Percentiles rank a stretch among this genome's conserved stretches.
Conservation (phyloP, 2,113 vertebrate species). For the Barnardius zonarius region DNA sequence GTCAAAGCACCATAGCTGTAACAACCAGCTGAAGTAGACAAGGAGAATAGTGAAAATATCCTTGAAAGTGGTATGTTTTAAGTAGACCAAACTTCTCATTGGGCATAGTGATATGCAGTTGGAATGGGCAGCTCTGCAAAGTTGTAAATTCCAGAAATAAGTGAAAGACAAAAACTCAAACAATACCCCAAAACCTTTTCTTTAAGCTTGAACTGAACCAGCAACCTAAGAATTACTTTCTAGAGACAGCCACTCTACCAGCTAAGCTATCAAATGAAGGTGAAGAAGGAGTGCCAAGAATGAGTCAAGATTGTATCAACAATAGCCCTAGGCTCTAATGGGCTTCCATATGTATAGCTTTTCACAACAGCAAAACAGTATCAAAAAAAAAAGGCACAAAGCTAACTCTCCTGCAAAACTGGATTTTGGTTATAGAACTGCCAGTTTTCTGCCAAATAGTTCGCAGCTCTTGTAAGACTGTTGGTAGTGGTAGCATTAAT, state of each 20-base stretch:
- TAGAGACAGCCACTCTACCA: conserved; percentile 75
- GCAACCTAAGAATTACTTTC: conserved; percentile 34
- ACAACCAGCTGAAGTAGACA: background rate
- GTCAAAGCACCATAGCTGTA: background rate
- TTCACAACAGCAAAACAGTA: conserved; percentile 37
- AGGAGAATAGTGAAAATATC: background rate
- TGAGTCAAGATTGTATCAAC: conserved; percentile 51
- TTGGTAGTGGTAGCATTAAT: background rate
- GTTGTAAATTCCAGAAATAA: background rate
- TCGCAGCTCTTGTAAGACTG: conserved; percentile 17
- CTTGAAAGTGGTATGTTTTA: background rate
- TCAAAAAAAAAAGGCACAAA: conserved; percentile 6
- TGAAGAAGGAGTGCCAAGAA: background rate
- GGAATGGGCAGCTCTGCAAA: background rate
- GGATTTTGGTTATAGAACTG: conserved; percentile 37
- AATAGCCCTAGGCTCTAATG: conserved; percentile 55
- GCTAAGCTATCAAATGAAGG: conserved; percentile 87
- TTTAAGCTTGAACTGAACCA: conserved; percentile 40
- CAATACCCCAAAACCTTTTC: background rate
- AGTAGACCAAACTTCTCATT: background rate
- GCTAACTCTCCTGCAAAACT: background rate
- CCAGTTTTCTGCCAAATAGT: conserved; percentile 46
- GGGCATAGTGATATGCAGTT: background rate
- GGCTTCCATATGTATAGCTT: conserved; percentile 51
- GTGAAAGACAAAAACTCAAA: background rate